Conservation (phyloP, 2,888 invertebrate species). For the Malachius bipustulatus region DNA sequence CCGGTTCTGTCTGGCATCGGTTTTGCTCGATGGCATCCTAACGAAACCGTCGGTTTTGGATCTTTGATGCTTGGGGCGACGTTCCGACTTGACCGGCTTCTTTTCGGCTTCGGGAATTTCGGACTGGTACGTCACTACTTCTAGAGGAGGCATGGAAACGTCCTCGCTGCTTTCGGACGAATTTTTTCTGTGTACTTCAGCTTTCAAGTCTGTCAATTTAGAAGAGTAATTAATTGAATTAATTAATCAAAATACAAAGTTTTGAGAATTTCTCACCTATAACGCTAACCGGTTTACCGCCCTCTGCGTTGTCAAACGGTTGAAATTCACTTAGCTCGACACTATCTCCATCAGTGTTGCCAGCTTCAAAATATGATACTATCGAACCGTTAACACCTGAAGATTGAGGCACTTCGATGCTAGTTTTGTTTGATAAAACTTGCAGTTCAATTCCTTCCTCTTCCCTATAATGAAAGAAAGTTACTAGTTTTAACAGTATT, state of each 20-base stretch:
- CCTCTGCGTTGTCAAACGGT: conserved; percentile 24
- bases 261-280: conserved; percentile 26
- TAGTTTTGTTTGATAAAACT: conserved; percentile 43
- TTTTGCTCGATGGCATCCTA: conserved; percentile 38
- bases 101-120: conserved; percentile 19
- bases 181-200: conserved; percentile 85
- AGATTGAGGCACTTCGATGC: conserved; percentile 23
- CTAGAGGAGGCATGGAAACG: conserved; percentile 43
- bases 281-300: conserved; percentile 30
- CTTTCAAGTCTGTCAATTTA: conserved; percentile 73
- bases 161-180: conserved; percentile 81
- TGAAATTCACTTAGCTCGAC: conserved; percentile 36
- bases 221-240: too few relatives aligned
- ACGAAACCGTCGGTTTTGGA: conserved; percentile 28
- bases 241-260: conserved; percentile 4
- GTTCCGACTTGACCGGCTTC: conserved; percentile 14
- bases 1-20: conserved; percentile 33
- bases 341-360: conserved; percentile 34
- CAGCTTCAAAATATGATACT: conserved; percentile 26
- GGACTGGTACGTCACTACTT: conserved; percentile 28
- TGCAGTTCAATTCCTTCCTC: conserved; percentile 78
- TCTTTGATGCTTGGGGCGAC: conserved; percentile 24
- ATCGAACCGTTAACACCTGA: conserved; percentile 21
- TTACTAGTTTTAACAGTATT: not conserved
- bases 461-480: conserved; percentile 40